Percentiles rank a stretch among this genome's conserved stretches.
These are phyloP conservation scores for Melanerpes formicivorus DNA, from an alignment of 2,113 vertebrate genomes.

Conservation along the genomic window DNA sequence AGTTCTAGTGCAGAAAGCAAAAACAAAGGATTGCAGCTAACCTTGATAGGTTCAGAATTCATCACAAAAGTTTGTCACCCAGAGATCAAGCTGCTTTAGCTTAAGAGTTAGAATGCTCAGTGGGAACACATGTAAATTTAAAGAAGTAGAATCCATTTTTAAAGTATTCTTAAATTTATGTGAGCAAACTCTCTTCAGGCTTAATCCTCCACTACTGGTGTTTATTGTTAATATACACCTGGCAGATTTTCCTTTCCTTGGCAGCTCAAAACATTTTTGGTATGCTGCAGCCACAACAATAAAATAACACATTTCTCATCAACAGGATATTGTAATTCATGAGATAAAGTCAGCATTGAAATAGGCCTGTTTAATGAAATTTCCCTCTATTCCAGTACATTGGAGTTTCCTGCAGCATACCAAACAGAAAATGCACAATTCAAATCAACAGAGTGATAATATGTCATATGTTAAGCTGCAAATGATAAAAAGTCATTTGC, in stretches of 20 bases:
- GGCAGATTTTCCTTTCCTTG: not conserved
- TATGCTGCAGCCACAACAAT: not conserved
- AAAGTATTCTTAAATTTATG: not conserved
- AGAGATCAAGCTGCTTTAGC: not conserved
- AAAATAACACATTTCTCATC: constrained; percentile 2
- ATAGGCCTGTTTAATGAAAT: constrained; percentile 18
- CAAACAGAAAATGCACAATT: constrained; percentile 12
- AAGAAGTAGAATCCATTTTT: not conserved
- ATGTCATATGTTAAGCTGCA: constrained; percentile 22
- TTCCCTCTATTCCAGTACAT: not conserved
- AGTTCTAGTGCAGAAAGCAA: not conserved
- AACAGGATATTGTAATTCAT: constrained; percentile 38
- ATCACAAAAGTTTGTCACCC: not conserved
- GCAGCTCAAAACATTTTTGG: not conserved
- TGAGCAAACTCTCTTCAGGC: not conserved
- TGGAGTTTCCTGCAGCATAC: constrained; percentile 10
- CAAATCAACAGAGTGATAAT: not conserved
- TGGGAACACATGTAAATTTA: not conserved
- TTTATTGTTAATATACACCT: not conserved
- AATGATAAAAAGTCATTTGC: constrained; percentile 19
- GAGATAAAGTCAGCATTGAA: constrained; percentile 32
- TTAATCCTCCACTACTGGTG: not conserved
- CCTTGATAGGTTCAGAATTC: not conserved
- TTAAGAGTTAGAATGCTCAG: not conserved
- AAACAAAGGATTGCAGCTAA: not conserved